Evolutionary conservation across 2,797 vertebrate species (phyloP), one percentile per base, ranked within the genome.

Genomic region (Natrix natrix): DNA sequence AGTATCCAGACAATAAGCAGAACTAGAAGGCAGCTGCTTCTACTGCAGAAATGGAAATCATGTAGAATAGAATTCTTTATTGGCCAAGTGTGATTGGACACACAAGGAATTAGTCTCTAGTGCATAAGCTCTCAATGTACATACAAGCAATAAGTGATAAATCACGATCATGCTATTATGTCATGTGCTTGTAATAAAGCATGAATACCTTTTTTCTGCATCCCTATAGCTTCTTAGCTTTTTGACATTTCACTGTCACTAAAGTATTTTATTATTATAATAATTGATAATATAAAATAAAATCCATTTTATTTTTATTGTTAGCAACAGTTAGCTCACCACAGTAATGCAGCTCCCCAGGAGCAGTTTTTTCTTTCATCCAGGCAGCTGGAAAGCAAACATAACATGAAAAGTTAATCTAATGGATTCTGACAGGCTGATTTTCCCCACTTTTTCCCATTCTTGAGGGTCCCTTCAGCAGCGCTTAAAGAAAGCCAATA

Each of bases 361-460:
- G 97, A 1, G 98, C 97, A 17, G 98, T 98, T 95, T 98, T 98
- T 93, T 99, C 99, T 94, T 99, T 99, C 99, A 99, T 99, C 98
- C 99, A 99, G 94, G 99, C 98, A 16, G 99, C 99, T 99, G 97
- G 24, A 96, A 93, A 94, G 59, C 96, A 96, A 95, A 22, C 26
- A 93, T 92, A 17, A 86, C 0, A 0, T 6, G 94, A 86, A 94
- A 89, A 89, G 52, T 32, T 90, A 74, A 60, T 83, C 66, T 88
- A 86, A 26, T n/a, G 48, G 43, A 78, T 48, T 87, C 43, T 59
- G 69, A 37, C 52, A 60, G 57, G 48, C 22, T 48, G 28, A 56
- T 24, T 61, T 78, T 37, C 10, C 48, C 26, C 20, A 60, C 3
- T 66, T 52, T 37, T 52, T 13, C 43, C 14, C 43, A 22, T 7